phyloP scores from a whole-genome alignment of 2,113 vertebrate genomes.

The Falco punctatus region DNA sequence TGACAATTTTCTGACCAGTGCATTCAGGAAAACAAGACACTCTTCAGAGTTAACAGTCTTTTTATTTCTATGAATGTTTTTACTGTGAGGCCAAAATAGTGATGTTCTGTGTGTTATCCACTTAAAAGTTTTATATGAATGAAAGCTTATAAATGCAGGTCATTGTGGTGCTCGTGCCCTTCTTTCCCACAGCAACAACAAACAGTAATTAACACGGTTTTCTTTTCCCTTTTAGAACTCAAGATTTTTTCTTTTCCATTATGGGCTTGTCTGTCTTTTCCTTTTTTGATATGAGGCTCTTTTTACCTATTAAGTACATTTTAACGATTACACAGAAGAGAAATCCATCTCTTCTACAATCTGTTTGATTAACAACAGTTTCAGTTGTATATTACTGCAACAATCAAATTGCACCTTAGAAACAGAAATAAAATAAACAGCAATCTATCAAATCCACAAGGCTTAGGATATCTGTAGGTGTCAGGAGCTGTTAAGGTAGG shows the following conservation, averaged over 20 bases:
- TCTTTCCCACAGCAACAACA: neutral
- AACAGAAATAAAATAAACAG: neutral
- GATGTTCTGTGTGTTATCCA: slow-evolving; percentile 34
- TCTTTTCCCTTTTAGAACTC: neutral
- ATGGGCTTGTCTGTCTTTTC: neutral
- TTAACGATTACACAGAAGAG: neutral
- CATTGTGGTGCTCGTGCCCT: neutral
- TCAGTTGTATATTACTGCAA: neutral
- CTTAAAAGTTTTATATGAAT: slow-evolving; percentile 17
- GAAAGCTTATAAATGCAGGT: slow-evolving; percentile 13
- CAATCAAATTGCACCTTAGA: neutral
- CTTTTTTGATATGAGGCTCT: neutral
- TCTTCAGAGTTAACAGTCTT: neutral
- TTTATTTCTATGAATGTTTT: neutral
- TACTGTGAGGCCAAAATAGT: slow-evolving; percentile 22
- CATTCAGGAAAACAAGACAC: neutral
- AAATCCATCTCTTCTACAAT: neutral
- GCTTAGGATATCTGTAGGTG: neutral
- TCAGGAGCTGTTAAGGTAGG: neutral
- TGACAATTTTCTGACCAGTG: neutral
- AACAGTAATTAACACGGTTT: neutral
- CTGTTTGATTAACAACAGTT: neutral
- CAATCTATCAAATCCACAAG: neutral
- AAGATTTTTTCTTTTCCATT: neutral
- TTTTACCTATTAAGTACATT: neutral